Base-by-base conservation (phyloP, 2,888 invertebrate genomes). In the Asteroscopus sphinx region DNA sequence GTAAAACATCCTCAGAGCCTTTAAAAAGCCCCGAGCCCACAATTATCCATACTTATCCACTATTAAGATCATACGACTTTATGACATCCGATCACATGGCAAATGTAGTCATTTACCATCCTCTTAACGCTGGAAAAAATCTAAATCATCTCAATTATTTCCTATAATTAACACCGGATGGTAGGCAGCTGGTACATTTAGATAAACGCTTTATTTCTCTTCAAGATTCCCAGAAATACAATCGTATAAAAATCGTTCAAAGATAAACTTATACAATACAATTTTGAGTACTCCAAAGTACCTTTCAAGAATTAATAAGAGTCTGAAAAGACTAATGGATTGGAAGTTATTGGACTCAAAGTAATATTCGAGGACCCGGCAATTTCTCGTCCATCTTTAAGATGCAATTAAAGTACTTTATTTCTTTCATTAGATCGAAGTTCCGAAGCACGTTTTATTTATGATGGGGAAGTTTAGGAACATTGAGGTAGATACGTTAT, bases 391-490 rank as follows among this genome's bases (percentile, higher is more conserved):
- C 75, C 79, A 80, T 86, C 82, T 82, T 80, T 76, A 78, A 81
- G 81, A 74, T 85, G 85, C 86, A 88, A 87, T 88, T 85, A 87
- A 83, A 78, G 77, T 82, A 78, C 79, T 85, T 87, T 86, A 88
- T 87, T 84, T 81, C 83, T 85, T 86, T 88, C 85, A 88, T 88
- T 86, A 85, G 79, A 78, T 79, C 76, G 79, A 83, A 76, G 77
- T 83, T 83, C 78, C 54, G 70, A 80, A 79, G 77, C 69, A 77
- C 64, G 44, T 75, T 83, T 84, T 82, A 84, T 85, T 86, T 85
- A 86, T 84, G 79, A 81, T 66, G 65, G 72, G 46, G 39, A 65
- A 73, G 65, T 73, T 73, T 42, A 62, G 65, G 67, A 76, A 83
- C 68, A 82, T 74, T 68, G 68, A 76, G 60, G 69, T 70, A 67